Conservation (phyloP, 2,797 vertebrate species). For the Brachyalestes nurse region DNA sequence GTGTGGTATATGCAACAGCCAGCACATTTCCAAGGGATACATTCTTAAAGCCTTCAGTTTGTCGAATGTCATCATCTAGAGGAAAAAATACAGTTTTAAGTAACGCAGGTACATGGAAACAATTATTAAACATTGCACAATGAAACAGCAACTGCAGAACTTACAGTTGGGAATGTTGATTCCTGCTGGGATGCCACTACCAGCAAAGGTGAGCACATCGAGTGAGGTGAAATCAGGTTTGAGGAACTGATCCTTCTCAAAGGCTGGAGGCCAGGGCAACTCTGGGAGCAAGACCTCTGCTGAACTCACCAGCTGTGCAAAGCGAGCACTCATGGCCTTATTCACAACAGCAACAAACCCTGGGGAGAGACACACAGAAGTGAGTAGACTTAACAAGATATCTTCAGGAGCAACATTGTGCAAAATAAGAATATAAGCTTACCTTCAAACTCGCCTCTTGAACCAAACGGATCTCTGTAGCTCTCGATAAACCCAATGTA, state of each 20-base stretch:
- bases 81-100: background rate
- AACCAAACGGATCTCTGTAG: conserved; percentile 93
- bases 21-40: conserved; percentile 91
- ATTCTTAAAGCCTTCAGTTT: conserved; percentile 92
- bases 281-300: conserved; percentile 86
- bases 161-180: conserved; percentile 96
- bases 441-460: conserved; percentile 96
- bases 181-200: conserved; percentile 91
- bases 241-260: conserved; percentile 91
- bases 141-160: conserved; percentile 33
- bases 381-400: background rate
- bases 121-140: background rate
- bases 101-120: background rate
- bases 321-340: conserved; percentile 92
- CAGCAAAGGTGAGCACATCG: conserved; percentile 90
- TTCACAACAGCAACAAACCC: conserved; percentile 94
- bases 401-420: background rate
- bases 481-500: conserved; percentile 96
- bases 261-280: conserved; percentile 88
- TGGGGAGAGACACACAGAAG: conserved; percentile 49
- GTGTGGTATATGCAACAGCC: conserved; percentile 84
- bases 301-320: conserved; percentile 83
- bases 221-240: conserved; percentile 93
- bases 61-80: conserved; percentile 90
- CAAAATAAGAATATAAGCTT: conserved; percentile 42